Evolutionary conservation across 2,113 vertebrate species (phyloP).

Genomic region (Phaethornis superciliosus): DNA sequence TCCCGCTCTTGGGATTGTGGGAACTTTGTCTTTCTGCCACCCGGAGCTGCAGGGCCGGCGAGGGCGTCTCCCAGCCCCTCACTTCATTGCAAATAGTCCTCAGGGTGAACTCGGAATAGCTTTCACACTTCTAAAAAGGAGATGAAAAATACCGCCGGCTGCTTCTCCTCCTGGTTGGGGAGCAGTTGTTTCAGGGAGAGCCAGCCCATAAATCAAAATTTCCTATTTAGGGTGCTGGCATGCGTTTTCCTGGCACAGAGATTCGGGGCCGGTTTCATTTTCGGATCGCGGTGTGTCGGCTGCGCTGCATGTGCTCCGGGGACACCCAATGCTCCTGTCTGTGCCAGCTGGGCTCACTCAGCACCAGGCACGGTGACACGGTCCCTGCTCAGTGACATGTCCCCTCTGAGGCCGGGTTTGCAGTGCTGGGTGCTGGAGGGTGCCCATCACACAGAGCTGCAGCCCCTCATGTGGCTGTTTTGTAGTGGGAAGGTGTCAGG

Average conservation of each 20-base stretch:
- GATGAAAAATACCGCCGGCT: neutral
- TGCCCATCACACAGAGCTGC: neutral
- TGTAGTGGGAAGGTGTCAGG: fast-evolving
- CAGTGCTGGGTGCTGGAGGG: neutral
- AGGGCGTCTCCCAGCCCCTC: conserved; percentile 36
- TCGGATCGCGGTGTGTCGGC: neutral
- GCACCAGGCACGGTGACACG: fast-evolving
- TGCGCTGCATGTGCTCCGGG: neutral
- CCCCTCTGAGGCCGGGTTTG: neutral
- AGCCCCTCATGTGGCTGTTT: neutral
- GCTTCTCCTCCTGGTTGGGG: neutral
- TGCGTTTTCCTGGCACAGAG: neutral
- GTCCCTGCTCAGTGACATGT: neutral
- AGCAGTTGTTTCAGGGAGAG: neutral
- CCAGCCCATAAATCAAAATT: neutral
- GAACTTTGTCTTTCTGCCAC: conserved; percentile 33
- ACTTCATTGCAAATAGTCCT: neutral
- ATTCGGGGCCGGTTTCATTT: neutral
- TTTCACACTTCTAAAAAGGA: neutral
- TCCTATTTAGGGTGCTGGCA: neutral
- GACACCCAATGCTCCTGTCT: fast-evolving
- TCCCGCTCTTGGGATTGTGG: conserved; percentile 64
- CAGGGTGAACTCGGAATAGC: neutral
- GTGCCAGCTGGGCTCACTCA: neutral
- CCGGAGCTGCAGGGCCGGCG: neutral